phyloP scores from a whole-genome alignment of 2,888 invertebrate species.

The Agriopis marginaria region DNA sequence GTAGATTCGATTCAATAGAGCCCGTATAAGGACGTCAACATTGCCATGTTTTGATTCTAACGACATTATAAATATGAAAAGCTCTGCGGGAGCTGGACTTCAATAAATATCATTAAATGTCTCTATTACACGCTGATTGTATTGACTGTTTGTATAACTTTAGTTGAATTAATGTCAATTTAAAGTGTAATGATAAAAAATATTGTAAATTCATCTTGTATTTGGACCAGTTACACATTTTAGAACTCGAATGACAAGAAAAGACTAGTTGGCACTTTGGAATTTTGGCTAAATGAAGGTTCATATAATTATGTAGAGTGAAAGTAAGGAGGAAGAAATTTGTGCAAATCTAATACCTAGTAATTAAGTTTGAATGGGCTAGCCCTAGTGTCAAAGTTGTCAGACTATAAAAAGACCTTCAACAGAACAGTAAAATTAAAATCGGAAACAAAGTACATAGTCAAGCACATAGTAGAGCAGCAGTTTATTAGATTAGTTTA shows the following conservation, averaged over 20 bases:
- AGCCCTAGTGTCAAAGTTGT: too few species aligned
- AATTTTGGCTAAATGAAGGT: too few species aligned
- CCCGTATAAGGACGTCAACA: conserved; percentile 22
- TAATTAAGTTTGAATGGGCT: too few species aligned
- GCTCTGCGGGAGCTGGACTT: conserved; percentile 21
- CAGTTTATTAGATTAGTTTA: too few species aligned
- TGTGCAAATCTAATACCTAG: too few species aligned
- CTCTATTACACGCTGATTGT: conserved; percentile 27
- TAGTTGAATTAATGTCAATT: conserved; percentile 24
- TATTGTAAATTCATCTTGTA: background rate
- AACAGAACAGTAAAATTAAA: too few species aligned
- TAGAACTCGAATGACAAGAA: background rate
- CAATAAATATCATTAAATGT: conserved; percentile 25
- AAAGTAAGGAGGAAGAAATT: too few species aligned
- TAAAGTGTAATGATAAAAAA: background rate
- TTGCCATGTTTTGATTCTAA: conserved; percentile 27
- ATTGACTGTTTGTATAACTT: conserved; percentile 11
- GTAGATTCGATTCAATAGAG: conserved; percentile 19
- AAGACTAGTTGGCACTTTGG: too few species aligned
- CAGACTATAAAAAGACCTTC: too few species aligned
- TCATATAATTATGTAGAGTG: too few species aligned
- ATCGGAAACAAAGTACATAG: too few species aligned
- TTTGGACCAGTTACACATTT: background rate
- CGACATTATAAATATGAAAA: conserved; percentile 23
- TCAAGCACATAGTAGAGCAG: too few species aligned